These are phyloP conservation scores for Drosophila melanica DNA, from an alignment of 1,140 invertebrate genomes.

Conservation along the genomic window DNA sequence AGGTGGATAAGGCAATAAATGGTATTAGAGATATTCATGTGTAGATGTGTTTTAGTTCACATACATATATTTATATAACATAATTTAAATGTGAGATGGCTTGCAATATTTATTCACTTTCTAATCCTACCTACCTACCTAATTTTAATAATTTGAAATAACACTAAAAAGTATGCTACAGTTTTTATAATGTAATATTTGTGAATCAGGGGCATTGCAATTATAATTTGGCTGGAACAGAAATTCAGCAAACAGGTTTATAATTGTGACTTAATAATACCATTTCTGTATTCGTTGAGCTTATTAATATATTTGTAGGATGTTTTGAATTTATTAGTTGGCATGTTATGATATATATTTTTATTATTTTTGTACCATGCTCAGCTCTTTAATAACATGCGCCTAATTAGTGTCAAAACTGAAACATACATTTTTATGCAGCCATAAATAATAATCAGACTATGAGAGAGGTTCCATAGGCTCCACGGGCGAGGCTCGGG, in stretches of 20 bases:
- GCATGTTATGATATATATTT: not conserved
- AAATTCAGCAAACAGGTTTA: not conserved
- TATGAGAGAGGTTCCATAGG: constrained; percentile 5
- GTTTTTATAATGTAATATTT: not conserved
- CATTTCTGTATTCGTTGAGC: too few relatives aligned
- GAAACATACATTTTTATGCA: constrained; percentile 8
- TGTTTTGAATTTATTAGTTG: not conserved
- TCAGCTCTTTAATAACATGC: constrained; percentile 1
- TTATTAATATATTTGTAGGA: not conserved
- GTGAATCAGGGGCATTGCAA: too few relatives aligned
- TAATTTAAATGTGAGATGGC: not conserved
- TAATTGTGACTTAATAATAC: not conserved
- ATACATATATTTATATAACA: too few relatives aligned
- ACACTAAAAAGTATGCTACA: not conserved
- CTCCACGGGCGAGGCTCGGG: constrained; percentile 11
- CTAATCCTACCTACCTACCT: too few relatives aligned
- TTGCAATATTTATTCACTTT: not conserved
- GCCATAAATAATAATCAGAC: constrained; percentile 67
- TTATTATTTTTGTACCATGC: not conserved
- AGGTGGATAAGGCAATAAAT: constrained; percentile 6
- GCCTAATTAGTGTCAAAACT: constrained; percentile 33
- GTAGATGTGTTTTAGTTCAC: not conserved
- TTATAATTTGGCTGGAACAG: too few relatives aligned
- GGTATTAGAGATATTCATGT: not conserved
- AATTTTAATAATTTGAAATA: too few relatives aligned